Evolutionary conservation across 2,113 vertebrate genomes (phyloP).

Genomic region (Piprites chloris): DNA sequence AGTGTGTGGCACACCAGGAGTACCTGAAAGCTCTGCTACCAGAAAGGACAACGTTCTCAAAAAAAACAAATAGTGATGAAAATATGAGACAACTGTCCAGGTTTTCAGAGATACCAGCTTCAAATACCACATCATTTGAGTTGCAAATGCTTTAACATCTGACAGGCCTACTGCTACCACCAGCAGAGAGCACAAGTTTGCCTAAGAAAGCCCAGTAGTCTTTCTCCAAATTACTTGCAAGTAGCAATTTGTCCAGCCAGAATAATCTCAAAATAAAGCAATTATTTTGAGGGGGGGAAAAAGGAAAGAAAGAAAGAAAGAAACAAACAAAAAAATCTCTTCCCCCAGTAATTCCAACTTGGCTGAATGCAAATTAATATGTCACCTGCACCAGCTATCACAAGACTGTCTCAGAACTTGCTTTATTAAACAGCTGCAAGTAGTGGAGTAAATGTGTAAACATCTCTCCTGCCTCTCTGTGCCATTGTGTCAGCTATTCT

Average conservation of each 20-base stretch:
- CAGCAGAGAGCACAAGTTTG: background rate
- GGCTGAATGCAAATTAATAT: slow-evolving; percentile 27
- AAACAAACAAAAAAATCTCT: background rate
- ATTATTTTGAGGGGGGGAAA: background rate
- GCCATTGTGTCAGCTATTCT: slow-evolving; percentile 54
- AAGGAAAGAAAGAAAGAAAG: background rate
- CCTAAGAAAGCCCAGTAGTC: slow-evolving; percentile 4
- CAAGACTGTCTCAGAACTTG: slow-evolving; percentile 4
- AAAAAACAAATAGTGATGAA: fast-evolving
- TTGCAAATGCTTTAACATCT: background rate
- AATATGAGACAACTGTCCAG: background rate
- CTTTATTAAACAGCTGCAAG: slow-evolving; percentile 45
- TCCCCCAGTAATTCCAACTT: background rate
- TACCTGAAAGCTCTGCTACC: background rate
- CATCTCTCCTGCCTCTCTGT: slow-evolving; percentile 14
- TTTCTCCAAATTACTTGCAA: background rate
- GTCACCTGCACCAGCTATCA: slow-evolving; percentile 4
- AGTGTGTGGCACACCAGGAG: background rate
- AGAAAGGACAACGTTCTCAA: background rate
- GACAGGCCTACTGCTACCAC: background rate
- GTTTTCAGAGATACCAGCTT: background rate
- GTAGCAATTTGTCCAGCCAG: background rate
- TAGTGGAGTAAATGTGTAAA: slow-evolving; percentile 43
- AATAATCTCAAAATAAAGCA: slow-evolving; percentile 21
- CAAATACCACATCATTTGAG: background rate